Evolutionary conservation across 2,797 vertebrate species (phyloP).

Genomic region (Gallinago nigripennis): DNA sequence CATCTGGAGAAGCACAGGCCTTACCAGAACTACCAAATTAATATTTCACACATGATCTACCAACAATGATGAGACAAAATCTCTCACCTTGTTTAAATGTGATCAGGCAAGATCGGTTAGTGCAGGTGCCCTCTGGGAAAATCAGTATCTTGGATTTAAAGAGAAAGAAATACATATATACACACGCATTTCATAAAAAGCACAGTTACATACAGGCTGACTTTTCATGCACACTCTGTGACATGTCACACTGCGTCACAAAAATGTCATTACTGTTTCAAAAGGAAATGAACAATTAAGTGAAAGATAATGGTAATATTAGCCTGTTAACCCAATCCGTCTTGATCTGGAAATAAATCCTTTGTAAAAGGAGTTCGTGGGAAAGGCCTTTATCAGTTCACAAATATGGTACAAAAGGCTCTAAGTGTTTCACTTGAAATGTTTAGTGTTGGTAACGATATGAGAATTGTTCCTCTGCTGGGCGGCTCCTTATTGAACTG

Average conservation of each 20-base stretch:
- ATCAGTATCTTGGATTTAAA: constrained; percentile 86
- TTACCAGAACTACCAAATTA: background rate
- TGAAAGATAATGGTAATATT: background rate
- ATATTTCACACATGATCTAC: background rate
- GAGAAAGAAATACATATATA: constrained; percentile 23
- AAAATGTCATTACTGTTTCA: background rate
- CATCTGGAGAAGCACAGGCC: background rate
- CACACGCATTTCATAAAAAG: background rate
- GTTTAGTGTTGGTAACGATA: background rate
- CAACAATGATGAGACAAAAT: constrained; percentile 9
- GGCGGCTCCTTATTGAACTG: background rate
- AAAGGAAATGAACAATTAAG: background rate
- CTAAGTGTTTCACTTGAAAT: background rate
- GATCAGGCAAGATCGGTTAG: constrained; percentile 97
- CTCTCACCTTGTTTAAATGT: constrained; percentile 96
- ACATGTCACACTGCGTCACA: background rate
- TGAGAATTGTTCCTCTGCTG: background rate
- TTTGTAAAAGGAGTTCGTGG: background rate
- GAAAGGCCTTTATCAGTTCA: background rate
- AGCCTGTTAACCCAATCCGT: background rate
- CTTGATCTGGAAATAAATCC: background rate
- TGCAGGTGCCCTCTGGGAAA: constrained; percentile 98
- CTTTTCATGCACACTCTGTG: background rate
- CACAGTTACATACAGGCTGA: background rate
- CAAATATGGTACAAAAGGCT: background rate